phyloP scores from a whole-genome alignment of 2,113 vertebrate species.

The Peromyscus californicus region DNA sequence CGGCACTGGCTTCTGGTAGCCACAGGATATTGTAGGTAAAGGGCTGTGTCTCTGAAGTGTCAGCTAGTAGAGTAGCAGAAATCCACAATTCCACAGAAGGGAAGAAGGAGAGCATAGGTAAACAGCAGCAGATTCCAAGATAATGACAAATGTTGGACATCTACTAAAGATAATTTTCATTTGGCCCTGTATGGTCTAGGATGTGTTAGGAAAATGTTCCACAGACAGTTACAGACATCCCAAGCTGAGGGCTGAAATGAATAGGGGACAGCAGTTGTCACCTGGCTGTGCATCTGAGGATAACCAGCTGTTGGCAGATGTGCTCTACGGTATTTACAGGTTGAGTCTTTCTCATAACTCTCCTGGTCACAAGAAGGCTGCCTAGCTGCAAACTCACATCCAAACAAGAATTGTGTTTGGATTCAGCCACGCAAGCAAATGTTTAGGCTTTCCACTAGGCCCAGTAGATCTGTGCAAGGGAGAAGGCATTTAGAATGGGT shows the following conservation, averaged over 20 bases:
- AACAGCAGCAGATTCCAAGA: neutral
- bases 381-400: neutral
- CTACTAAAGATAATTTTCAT: neutral
- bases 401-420: neutral
- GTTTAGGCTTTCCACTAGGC: neutral
- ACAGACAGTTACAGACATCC: neutral
- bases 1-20: neutral
- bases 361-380: neutral
- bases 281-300: neutral
- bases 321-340: neutral
- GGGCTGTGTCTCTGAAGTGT: neutral
- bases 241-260: neutral
- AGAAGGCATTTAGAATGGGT: neutral
- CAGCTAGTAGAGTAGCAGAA: neutral
- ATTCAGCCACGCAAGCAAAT: neutral
- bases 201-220: neutral
- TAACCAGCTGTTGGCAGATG: neutral
- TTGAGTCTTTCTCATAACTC: neutral
- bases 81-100: neutral
- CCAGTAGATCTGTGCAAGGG: neutral
- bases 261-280: neutral
- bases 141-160: neutral
- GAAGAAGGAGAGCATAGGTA: too few relatives aligned
- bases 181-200: neutral
- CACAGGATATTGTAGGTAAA: neutral